These are phyloP conservation scores for Macrophya alboannulata DNA, from an alignment of 2,888 invertebrate genomes.

Conservation along the genomic window DNA sequence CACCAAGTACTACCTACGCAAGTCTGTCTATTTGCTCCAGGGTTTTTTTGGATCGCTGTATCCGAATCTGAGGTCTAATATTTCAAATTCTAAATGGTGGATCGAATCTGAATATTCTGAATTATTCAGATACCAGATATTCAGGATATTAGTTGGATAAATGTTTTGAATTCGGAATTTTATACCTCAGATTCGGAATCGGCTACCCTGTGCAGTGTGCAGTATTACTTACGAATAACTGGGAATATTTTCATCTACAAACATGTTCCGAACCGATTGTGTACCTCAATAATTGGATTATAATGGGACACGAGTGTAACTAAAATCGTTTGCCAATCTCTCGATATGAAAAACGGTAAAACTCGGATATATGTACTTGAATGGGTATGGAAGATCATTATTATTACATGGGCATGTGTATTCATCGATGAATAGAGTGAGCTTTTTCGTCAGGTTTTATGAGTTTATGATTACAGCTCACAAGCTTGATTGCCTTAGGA, in stretches of 20 bases:
- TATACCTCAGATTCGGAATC: neutral
- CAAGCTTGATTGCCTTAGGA: no score
- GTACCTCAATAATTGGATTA: neutral
- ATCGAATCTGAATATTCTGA: neutral
- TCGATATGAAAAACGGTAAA: no score
- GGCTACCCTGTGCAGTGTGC: neutral
- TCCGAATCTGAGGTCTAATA: neutral
- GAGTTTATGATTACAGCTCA: no score
- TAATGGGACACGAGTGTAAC: neutral
- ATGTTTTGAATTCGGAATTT: neutral
- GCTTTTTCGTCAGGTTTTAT: no score
- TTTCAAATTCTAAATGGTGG: neutral
- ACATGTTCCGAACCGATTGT: neutral
- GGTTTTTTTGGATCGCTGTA: neutral
- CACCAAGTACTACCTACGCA: neutral
- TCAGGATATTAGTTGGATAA: neutral
- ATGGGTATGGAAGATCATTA: no score
- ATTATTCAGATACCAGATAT: slow-evolving; percentile 2
- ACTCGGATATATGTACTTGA: no score
- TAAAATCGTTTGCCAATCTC: no score
- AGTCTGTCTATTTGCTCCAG: neutral
- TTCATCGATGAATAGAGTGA: no score
- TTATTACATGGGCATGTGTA: no score
- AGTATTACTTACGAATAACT: neutral
- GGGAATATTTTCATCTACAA: neutral